Evolutionary conservation across 1,140 invertebrate genomes (phyloP), one percentile per base, ranked within the genome.

Genomic region (Drosophila repletoides): DNA sequence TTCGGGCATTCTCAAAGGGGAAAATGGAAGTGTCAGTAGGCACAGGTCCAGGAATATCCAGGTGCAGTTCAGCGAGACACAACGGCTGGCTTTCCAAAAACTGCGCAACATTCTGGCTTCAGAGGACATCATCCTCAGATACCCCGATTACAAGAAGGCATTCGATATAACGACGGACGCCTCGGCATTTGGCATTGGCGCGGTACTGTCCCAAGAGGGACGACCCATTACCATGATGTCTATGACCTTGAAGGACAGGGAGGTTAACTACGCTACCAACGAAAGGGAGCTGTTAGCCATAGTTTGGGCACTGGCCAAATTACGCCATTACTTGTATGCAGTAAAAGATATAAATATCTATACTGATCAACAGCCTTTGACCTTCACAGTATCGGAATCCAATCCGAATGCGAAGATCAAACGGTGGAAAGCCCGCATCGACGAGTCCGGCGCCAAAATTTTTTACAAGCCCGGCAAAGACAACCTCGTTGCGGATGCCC

Each of bases 141-240:
- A 68, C 10, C n/a, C n/a, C n/a, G n/a, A n/a, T n/a, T n/a, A n/a
- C n/a, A n/a, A n/a, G n/a, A n/a, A n/a, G n/a, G n/a, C n/a, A n/a
- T 46, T 75, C 12, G 38, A 68, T 21, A 17, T 52, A 19, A 67
- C 72, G 9, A 75, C 51, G 5, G 52, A 72, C 41, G 68, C 38
- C 7, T 72, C 59, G 2, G 26, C 64, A 14, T 38, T 15, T 19
- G 58, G 21, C 6, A 26, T 64, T 9, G 61, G 49, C 4, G 49
- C 68, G 9, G 67, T 67, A 3, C 19, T 74, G 2, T 63, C 72
- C 21, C 58, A 64, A 43, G 56, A 7, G 6, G 21, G 34, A 6
- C 9, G 52, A 14, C 55, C 55, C 12, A 66, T 45, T 12, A 45
- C 45, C 10, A 59, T 52, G 38, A 66, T 48, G 14, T 59, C 55